Evolutionary conservation across 1,140 invertebrate species (phyloP), one percentile per base, ranked within the genome.

Genomic region (Drosophila nikananu): DNA sequence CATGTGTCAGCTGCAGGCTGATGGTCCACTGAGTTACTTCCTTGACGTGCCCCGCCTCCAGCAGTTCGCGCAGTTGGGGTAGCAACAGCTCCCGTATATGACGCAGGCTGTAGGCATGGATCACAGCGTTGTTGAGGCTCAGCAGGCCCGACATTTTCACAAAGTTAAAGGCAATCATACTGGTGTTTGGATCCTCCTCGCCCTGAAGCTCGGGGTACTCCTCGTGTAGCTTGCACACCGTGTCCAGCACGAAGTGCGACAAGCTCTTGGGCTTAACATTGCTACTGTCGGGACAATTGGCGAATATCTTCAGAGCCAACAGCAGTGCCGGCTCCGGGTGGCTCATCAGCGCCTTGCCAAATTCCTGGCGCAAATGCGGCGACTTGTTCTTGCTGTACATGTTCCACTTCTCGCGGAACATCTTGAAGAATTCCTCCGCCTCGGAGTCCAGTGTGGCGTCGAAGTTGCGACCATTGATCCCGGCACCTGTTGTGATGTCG

Each of bases 101-200:
- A 15, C 89, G 41, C 74, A 96, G 93, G 75, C 95, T 93, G 84
- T 94, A 96, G 19, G 94, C 82, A 27, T 91, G 74, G 15, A 94
- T 93, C 62, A 95, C 93, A 21, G 95, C 80, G 79, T 94, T 95
- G 30, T 94, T 93, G 2, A 96, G 82, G 37, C 93, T 80, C 41
- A 93, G 87, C 63, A 94, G 93, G 39, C 94, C 94, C 57, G 95
- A 95, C 48, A 93, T 94, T 41, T 92, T 94, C 1, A 95, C 90
- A 73, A 95, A 93, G 81, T 94, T 94, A 92, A 95, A 96, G 25
- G 95, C 94, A 66, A 94, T 94, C 77, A 94, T 81, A 91, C 96
- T 95, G 10, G 95, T 81, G 52, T 95, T 94, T 12, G 91, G 73
- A 93, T 84, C 21, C 51, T 77, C 58, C 49, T 77, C 61, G 82